Base-by-base conservation (phyloP, 2,113 vertebrate genomes). In the Taurulus bubalis region DNA sequence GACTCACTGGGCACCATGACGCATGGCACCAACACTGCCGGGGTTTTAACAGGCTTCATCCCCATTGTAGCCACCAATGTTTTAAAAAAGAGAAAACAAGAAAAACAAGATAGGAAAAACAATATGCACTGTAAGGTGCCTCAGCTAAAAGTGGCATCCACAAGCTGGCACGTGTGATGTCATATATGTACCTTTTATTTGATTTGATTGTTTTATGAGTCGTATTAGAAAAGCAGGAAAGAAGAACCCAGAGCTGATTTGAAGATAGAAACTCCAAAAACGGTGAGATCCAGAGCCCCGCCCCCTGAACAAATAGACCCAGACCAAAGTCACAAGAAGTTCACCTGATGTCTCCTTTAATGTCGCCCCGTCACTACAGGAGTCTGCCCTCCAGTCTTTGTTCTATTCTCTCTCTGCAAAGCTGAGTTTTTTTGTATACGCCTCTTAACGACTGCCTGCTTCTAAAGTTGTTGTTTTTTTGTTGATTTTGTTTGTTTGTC, bases 91-190 rank as follows among this genome's bases (percentile, higher is more conserved):
- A n/a, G n/a, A n/a, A n/a, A n/a, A n/a, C n/a, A 51, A 55, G 64
- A 45, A 55, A 71, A 65, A 59, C 22, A 72, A 69, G 63, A 53
- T 18, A 65, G 30, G 62, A 65, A 71, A 65, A 36, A 32, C 53
- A 68, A 85, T 71, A 80, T 89, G 84, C 84, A 87, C 85, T 87
- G 73, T 76, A 87, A 79, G 79, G 82, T 83, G 83, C 71, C 85
- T 91, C 79, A 72, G 85, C 85, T 86, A 45, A 66, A 83, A 84
- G 87, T 84, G 87, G 90, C 79, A 85, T 90, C 89, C 81, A 89
- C 84, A 86, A 87, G 89, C 89, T 85, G 89, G 83, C 89, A 89
- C 83, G 70, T 79, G 79, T 87, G 88, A 90, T 90, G 90, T 93
- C 86, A 87, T 86, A 30, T 68, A 73, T 88, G 89, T 86, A 78